These are phyloP conservation scores for Chinchilla lanigera DNA, from an alignment of 2,113 vertebrate species.

Conservation along the genomic window DNA sequence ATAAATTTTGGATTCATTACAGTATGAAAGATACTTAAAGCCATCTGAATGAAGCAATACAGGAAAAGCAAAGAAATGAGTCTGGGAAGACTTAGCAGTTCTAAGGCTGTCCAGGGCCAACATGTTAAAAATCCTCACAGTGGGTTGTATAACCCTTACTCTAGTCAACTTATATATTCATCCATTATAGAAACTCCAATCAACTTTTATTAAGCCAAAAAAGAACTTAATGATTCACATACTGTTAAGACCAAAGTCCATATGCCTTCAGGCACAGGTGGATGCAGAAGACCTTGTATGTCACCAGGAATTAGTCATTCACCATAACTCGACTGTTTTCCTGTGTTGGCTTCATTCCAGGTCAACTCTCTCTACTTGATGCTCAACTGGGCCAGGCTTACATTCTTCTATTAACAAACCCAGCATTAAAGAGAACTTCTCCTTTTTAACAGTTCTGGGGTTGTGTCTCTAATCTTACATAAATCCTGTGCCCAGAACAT, in stretches of 20 bases:
- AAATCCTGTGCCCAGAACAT: not conserved
- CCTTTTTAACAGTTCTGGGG: not conserved
- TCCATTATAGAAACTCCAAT: not conserved
- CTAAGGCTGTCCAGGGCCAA: not conserved
- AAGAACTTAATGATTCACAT: not conserved
- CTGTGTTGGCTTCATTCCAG: not conserved
- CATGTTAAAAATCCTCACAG: not conserved
- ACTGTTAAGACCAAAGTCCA: not conserved
- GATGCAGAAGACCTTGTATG: not conserved
- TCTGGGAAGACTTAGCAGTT: not conserved
- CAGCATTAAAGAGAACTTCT: not conserved
- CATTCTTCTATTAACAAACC: not conserved
- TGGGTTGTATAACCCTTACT: not conserved
- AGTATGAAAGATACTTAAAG: not conserved
- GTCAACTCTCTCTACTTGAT: not conserved
- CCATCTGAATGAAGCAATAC: not conserved
- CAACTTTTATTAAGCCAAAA: not conserved
- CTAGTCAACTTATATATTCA: not conserved
- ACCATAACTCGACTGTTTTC: not conserved
- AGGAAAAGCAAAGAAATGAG: not conserved
- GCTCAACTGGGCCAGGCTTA: not conserved
- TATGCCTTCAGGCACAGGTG: not conserved
- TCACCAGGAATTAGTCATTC: not conserved
- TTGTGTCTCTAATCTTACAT: fast-evolving
- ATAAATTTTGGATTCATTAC: not conserved